Evolutionary conservation across 2,797 vertebrate species (phyloP), one percentile per base, ranked within the genome.

Genomic region (Scyliorhinus canicula): DNA sequence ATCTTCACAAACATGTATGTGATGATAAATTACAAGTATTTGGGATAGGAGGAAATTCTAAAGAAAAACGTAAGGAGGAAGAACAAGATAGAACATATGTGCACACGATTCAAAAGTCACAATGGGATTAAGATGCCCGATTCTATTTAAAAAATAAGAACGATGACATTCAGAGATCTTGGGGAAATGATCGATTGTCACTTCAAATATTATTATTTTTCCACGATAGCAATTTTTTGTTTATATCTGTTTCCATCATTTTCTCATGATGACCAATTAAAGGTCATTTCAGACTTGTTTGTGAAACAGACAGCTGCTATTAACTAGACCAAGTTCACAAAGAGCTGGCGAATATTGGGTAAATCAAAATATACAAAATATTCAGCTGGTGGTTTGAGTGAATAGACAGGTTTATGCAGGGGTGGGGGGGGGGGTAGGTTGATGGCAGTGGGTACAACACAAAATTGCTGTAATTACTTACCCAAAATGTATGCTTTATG

Each of bases 401-500:
- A n/a, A 50, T 93, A 93, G 90, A 93, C 90, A 93, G 35, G 93
- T 69, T 96, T 97, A 96, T 96, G 97, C 97, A 96, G 96, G 96
- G 96, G 96, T 97, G 97, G 97, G 97, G 96, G 97, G 96, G 96
- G 96, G 96, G 97, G 96, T 97, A 97, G 97, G 97, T 96, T 96
- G 97, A 97, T 67, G 97, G 97, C 97, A 97, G 97, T 98, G 98
- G 98, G 97, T 98, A 97, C 98, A 98, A 98, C 97, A 97, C 97
- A 97, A 98, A 98, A 98, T 98, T 98, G 97, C 97, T 97, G 97
- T 97, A 98, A 98, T 98, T 98, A 98, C 97, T 97, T 97, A 97
- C 97, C 97, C 97, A 97, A 98, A 98, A 98, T 98, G 97, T 98
- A 97, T 97, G 98, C 96, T 98, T 98, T 98, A 98, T 98, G 97